Base-by-base conservation (phyloP, 37 sponge, comb jelly and placozoan genomes). In the Spongilla lacustris region DNA sequence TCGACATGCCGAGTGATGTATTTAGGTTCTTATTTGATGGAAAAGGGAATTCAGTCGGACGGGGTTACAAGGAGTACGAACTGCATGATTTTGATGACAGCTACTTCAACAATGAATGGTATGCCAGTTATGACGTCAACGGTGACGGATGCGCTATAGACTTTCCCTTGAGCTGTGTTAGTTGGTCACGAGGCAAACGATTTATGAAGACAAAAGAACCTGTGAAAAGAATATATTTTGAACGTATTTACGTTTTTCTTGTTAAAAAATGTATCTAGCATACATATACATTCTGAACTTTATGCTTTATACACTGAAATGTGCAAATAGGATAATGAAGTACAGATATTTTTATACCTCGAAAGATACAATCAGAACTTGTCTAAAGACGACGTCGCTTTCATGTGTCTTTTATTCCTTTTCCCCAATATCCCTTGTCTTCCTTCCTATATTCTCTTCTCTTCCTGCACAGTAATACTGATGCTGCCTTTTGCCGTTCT, bases 61-160 rank as follows among this genome's bases (percentile, higher is more conserved):
- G 68, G 29, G 67, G 73, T 28, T n/a, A n/a, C n/a, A n/a, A n/a
- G n/a, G n/a, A n/a, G n/a, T n/a, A n/a, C n/a, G n/a, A n/a, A n/a
- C n/a, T n/a, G n/a, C n/a, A n/a, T n/a, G n/a, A n/a, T n/a, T n/a
- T n/a, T n/a, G n/a, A n/a, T n/a, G n/a, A n/a, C n/a, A n/a, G n/a
- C n/a, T n/a, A n/a, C n/a, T 27, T 36, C 34, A 41, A n/a, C n/a
- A n/a, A n/a, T 68, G 76, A 77, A 26, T 85, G 69, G 71, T 77
- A 77, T 37, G 46, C 36, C 66, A 69, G 77, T 37, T 67, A 85
- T 36, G 38, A 85, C 38, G 74, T 11, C 73, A 8, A 48, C 23
- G 66, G 75, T 48, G 77, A 85, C 37, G 85, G 78, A 13, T 85
- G 85, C 67, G 68, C 28, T 14, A 29, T 85, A 76, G 85, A 77